Evolutionary conservation across 2,113 vertebrate species (phyloP), one percentile per base, ranked within the genome.

Genomic region (Alligator sinensis): DNA sequence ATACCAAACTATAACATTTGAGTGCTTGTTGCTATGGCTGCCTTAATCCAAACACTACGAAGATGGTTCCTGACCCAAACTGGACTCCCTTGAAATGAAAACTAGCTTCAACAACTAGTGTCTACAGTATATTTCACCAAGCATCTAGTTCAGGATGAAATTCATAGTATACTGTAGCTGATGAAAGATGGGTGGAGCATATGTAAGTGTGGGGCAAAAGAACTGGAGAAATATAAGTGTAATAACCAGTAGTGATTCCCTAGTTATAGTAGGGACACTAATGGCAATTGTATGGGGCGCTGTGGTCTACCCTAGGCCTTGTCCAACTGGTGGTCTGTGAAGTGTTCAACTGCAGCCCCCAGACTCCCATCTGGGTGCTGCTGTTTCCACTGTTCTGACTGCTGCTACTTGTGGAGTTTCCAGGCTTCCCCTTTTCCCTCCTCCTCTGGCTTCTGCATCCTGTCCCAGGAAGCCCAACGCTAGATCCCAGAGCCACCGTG

Each of bases 41-140:
- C 82, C 66, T 66, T 82, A 34, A 72, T 24, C 22, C 70, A 61
- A 86, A 89, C 13, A 8, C 21, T 34, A 87, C 24, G 59, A 89
- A 97, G 84, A 91, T 59, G 38, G 11, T 77, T 90, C 58, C 72
- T 94, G 86, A 87, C 54, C 59, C 38, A 87, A 92, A 85, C 34
- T 59, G 24, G 88, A 90, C 76, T 91, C 66, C n/a, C 34, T 12
- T 64, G 86, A 86, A 95, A 80, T 54, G 84, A 93, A 88, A 94
- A 47, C 57, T 66, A 86, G 38, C 27, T 59, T 34, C 80, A 83
- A 86, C 89, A 87, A 95, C 88, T 92, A 78, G 19, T 59, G 92
- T 91, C 59, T 66, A 30, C 15, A 82, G 70, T 80, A n/a, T 63
- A 10, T 15, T 89, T 60, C 87, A 86, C 61, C 21, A 87, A 66